phyloP scores from a whole-genome alignment of 2,888 invertebrate genomes.

The Adela reaumurella region DNA sequence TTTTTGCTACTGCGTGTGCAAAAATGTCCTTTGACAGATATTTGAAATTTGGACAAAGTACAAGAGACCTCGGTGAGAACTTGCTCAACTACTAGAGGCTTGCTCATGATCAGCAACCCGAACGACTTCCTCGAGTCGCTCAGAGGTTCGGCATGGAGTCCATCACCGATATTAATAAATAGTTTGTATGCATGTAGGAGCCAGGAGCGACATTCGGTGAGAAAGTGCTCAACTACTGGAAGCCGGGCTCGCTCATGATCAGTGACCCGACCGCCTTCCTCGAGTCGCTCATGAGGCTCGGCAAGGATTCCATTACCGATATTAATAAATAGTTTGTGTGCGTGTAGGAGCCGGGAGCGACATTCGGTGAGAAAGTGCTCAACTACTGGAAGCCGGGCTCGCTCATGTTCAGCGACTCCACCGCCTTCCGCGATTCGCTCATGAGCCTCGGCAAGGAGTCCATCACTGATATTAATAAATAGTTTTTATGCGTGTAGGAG shows the following conservation, averaged over 20 bases:
- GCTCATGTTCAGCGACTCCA: slow-evolving; percentile 75
- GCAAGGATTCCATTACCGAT: slow-evolving; percentile 76
- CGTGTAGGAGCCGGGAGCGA: slow-evolving; percentile 54
- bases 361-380: slow-evolving; percentile 74
- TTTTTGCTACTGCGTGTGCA: too few species aligned
- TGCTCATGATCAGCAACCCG: slow-evolving; percentile 77
- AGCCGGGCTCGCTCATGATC: slow-evolving; percentile 76
- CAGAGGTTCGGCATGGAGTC: slow-evolving; percentile 81
- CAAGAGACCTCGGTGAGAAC: slow-evolving; percentile 71
- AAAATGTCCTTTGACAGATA: too few species aligned
- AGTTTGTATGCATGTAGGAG: slow-evolving; percentile 32
- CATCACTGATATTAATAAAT: slow-evolving; percentile 50
- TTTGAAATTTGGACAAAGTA: too few species aligned
- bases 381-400: slow-evolving; percentile 92
- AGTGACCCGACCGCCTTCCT: slow-evolving; percentile 82
- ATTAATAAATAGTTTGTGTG: slow-evolving; percentile 35
- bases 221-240: slow-evolving; percentile 87
- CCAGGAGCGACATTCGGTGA: slow-evolving; percentile 67
- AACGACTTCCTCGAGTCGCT: slow-evolving; percentile 76
- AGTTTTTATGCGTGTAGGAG: slow-evolving; percentile 32
- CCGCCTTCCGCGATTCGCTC: slow-evolving; percentile 75
- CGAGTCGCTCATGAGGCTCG: slow-evolving; percentile 77
- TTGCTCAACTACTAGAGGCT: slow-evolving; percentile 88
- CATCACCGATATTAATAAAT: slow-evolving; percentile 74
- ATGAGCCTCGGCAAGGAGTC: slow-evolving; percentile 84